Base-by-base conservation (phyloP, 2,113 vertebrate genomes). In the Python bivittatus region DNA sequence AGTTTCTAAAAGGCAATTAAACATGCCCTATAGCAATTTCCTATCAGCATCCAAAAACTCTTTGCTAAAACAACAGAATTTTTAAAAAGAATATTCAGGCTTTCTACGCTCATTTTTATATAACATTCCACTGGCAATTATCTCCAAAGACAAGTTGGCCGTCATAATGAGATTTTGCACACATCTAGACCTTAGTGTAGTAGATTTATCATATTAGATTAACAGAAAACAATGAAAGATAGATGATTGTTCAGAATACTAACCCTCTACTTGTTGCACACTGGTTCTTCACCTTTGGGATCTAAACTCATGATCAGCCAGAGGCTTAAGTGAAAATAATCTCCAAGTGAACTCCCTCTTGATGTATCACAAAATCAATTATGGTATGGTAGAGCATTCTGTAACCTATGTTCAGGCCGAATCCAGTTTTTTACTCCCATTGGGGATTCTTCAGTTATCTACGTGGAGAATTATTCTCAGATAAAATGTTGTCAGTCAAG, bases 1-100 rank as follows among this genome's bases (percentile, higher is more conserved):
- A 98, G 97, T 98, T 98, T 98, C 96, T 97, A 97, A 98, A 98
- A 98, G 72, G 97, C 97, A 98, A 98, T 98, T 98, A 98, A 98
- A 98, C 96, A 96, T 96, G 97, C 98, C 98, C 98, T 97, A 97
- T 98, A 98, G 98, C 98, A 97, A 98, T 98, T 98, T 96, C 96
- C 97, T 98, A 97, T 97, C 98, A 97, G 96, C 97, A 97, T 97
- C 96, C 94, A 95, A 97, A 98, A 95, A 96, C 97, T 98, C 97
- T 97, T 97, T 94, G 95, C 95, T 97, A 97, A 98, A 97, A 98
- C 97, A 98, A 98, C 97, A 98, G 97, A 96, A 95, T 92, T 83
- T 79, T 90, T 96, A 96, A 97, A 97, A 96, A 97, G n/a, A 96
- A 95, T 93, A 93, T 95, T 95, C 95, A 96, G 95, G 97, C 94